Evolutionary conservation across 2,113 vertebrate genomes (phyloP).

Genomic region (Picathartes gymnocephalus): DNA sequence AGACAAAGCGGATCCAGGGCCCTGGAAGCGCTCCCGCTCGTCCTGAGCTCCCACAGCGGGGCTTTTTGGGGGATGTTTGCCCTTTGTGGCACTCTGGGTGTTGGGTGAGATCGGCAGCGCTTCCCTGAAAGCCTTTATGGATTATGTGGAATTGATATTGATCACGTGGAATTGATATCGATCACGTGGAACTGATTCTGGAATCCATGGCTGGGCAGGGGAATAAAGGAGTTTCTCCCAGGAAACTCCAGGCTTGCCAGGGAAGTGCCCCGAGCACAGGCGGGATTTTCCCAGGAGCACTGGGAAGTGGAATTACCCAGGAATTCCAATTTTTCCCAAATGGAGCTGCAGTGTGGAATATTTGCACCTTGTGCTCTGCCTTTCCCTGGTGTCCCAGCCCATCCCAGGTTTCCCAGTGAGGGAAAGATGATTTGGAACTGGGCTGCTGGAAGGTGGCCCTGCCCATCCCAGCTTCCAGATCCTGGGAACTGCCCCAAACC

Average conservation of each 20-base stretch:
- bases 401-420: background rate
- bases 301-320: conserved; percentile 30
- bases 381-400: background rate
- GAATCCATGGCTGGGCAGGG: background rate
- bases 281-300: conserved; percentile 51
- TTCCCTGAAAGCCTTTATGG: conserved; percentile 4
- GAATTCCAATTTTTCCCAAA: conserved; percentile 36
- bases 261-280: conserved; percentile 49
- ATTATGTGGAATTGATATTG: background rate
- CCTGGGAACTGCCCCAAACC: conserved; percentile 35
- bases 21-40: background rate
- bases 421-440: background rate
- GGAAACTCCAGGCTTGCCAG: conserved; percentile 55
- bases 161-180: too few species aligned
- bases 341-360: background rate
- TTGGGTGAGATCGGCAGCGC: background rate
- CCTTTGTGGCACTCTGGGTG: background rate
- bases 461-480: too few species aligned
- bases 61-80: too few species aligned
- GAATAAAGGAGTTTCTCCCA: conserved; percentile 44
- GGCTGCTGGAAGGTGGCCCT: background rate
- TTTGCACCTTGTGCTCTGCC: conserved; percentile 40
- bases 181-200: too few species aligned
- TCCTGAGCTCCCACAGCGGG: too few species aligned
- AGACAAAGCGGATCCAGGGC: too few species aligned